Evolutionary conservation across 2,888 invertebrate genomes (phyloP).

Genomic region (Cryptocephalus primarius): DNA sequence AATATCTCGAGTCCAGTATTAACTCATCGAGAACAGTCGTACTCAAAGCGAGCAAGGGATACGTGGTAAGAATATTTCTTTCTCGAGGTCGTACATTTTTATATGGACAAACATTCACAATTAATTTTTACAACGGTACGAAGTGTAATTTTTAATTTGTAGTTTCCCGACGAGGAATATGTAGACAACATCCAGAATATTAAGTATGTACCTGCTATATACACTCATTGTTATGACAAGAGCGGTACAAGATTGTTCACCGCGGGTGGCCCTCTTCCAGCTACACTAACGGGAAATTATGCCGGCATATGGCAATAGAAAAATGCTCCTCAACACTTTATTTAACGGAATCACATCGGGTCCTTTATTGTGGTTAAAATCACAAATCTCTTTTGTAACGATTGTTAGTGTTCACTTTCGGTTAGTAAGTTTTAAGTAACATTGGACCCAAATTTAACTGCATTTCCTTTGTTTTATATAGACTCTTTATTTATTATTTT

Average conservation of each 20-base stretch:
- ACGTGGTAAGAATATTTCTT: conserved; percentile 71
- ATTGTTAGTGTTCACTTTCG: too few species aligned
- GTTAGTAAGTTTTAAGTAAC: too few species aligned
- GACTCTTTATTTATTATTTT: too few species aligned
- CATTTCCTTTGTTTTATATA: too few species aligned
- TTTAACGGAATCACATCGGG: too few species aligned
- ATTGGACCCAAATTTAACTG: too few species aligned
- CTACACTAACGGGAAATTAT: conserved; percentile 86
- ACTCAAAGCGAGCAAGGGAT: conserved; percentile 78
- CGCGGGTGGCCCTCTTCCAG: conserved; percentile 89
- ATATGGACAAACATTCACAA: too few species aligned
- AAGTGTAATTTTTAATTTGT: conserved; percentile 15
- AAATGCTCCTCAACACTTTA: too few species aligned
- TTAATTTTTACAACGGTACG: too few species aligned
- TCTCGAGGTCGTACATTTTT: too few species aligned
- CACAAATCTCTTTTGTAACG: too few species aligned
- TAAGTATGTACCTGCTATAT: conserved; percentile 87
- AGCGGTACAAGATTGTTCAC: conserved; percentile 87
- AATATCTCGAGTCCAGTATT: conserved; percentile 83
- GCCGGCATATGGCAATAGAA: conserved; percentile 85
- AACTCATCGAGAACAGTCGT: conserved; percentile 81
- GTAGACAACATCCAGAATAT: conserved; percentile 74
- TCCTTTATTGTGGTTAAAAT: too few species aligned
- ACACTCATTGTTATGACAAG: conserved; percentile 91
- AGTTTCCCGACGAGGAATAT: conserved; percentile 79